phyloP scores from a whole-genome alignment of 2,113 vertebrate species.

The Megaceryle maxima region DNA sequence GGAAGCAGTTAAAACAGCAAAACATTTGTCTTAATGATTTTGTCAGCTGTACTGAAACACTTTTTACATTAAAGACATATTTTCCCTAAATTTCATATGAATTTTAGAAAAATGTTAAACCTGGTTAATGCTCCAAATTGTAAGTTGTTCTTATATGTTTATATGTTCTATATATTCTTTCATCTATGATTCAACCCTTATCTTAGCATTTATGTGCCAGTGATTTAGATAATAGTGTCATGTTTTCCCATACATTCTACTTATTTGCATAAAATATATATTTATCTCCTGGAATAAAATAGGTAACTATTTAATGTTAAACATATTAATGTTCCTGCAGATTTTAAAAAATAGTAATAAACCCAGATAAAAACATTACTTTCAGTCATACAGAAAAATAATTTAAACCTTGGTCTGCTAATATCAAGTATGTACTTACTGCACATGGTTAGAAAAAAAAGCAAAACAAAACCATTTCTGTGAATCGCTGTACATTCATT shows the following conservation, averaged over 20 bases:
- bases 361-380: not conserved
- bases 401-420: not conserved
- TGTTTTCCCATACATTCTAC: fast-evolving
- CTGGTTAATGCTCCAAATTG: not conserved
- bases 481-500: not conserved
- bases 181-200: not conserved
- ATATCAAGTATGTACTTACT: not conserved
- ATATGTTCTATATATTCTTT: not conserved
- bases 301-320: not conserved
- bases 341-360: not conserved
- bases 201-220: not conserved
- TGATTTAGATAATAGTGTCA: not conserved
- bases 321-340: fast-evolving
- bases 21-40: not conserved
- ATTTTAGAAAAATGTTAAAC: not conserved
- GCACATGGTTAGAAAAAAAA: not conserved
- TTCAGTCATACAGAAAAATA: not conserved
- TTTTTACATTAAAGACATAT: not conserved
- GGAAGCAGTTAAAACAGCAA: not conserved
- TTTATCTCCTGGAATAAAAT: not conserved
- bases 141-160: not conserved
- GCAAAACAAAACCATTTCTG: not conserved
- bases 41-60: not conserved
- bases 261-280: not conserved
- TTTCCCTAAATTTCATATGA: not conserved